These are phyloP conservation scores for Apocheima hispidaria DNA, from an alignment of 2,888 invertebrate genomes.

Conservation along the genomic window DNA sequence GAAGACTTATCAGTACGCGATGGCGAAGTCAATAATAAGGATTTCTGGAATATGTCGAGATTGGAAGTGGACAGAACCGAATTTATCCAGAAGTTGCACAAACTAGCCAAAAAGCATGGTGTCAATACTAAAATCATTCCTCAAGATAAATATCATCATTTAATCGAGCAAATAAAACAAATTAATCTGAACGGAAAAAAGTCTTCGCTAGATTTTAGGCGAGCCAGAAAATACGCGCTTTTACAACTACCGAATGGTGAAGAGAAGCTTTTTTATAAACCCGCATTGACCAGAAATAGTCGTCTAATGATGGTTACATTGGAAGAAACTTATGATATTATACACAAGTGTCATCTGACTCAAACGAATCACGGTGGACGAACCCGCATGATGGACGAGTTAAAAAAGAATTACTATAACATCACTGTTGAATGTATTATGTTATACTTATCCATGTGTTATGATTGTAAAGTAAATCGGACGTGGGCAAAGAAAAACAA, in stretches of 20 bases:
- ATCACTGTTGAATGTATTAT: constrained; percentile 61
- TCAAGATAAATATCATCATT: constrained; percentile 53
- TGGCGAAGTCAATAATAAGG: not conserved
- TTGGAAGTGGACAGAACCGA: constrained; percentile 52
- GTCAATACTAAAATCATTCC: constrained; percentile 57
- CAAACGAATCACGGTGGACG: constrained; percentile 62
- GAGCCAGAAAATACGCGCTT: constrained; percentile 59
- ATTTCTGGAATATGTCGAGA: not conserved
- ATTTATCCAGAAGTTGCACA: constrained; percentile 56
- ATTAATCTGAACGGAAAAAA: constrained; percentile 53
- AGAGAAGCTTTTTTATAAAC: constrained; percentile 46
- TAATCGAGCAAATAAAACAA: constrained; percentile 58
- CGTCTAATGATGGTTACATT: constrained; percentile 55
- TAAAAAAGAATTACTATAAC: constrained; percentile 64
- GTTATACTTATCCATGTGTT: constrained; percentile 61
- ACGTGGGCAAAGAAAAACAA: constrained; percentile 47
- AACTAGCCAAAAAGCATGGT: constrained; percentile 51
- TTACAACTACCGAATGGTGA: constrained; percentile 52
- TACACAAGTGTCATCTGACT: constrained; percentile 59
- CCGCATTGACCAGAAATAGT: constrained; percentile 41
- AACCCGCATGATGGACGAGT: constrained; percentile 56
- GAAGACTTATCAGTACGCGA: not conserved
- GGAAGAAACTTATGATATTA: constrained; percentile 67
- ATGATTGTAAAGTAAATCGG: not conserved
- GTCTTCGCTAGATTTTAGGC: constrained; percentile 58